phyloP scores from a whole-genome alignment of 2,888 invertebrate species.

The Graphium colonna region DNA sequence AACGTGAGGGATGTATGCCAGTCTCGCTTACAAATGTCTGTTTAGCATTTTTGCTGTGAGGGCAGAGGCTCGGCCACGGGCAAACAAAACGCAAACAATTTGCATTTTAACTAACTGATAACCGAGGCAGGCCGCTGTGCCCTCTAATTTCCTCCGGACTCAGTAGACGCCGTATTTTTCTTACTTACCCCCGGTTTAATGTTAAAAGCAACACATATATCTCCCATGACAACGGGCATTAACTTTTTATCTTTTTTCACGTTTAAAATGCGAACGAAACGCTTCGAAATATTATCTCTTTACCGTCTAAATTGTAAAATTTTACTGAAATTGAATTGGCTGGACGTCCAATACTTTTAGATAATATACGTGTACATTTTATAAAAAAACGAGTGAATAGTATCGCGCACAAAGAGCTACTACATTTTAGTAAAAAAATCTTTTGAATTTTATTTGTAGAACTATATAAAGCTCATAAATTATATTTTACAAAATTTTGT shows the following conservation, averaged over 20 bases:
- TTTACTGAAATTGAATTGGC: no score
- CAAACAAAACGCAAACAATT: conserved; percentile 73
- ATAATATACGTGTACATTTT: no score
- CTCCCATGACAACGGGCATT: conserved; percentile 47
- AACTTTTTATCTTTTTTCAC: conserved; percentile 40
- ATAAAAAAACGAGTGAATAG: no score
- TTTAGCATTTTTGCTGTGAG: conserved; percentile 57
- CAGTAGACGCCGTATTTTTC: conserved; percentile 55
- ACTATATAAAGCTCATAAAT: no score
- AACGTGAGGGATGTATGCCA: conserved; percentile 43
- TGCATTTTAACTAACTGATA: conserved; percentile 75
- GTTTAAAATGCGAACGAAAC: conserved; percentile 39
- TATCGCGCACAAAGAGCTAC: no score
- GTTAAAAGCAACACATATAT: conserved; percentile 54
- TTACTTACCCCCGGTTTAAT: conserved; percentile 45
- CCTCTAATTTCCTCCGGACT: conserved; percentile 55
- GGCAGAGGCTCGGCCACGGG: conserved; percentile 46
- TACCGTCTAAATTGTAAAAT: no score
- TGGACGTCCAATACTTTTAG: no score
- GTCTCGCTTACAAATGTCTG: conserved; percentile 60
- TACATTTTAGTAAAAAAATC: no score
- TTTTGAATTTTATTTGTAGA: no score
- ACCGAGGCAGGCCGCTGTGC: conserved; percentile 52
- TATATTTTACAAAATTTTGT: no score
- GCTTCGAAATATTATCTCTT: conserved; percentile 30